Conservation (phyloP, 2,113 vertebrate genomes). For the Elephantulus edwardii region DNA sequence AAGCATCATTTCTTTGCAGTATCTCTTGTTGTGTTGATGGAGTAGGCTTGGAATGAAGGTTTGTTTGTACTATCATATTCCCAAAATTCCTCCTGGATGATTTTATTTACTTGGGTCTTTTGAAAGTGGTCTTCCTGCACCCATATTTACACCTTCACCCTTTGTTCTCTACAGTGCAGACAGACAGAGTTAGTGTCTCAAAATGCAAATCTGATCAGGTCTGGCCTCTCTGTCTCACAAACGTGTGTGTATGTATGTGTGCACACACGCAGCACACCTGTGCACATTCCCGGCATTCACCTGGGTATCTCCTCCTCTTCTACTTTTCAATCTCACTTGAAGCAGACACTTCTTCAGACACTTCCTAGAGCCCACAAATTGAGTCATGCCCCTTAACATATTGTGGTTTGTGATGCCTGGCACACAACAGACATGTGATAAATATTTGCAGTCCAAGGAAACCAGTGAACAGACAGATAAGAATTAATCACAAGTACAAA, state of each 20-base stretch:
- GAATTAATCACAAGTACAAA: background rate
- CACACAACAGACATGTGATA: background rate
- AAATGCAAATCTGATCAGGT: background rate
- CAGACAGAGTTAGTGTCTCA: background rate
- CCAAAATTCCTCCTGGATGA: too few relatives aligned
- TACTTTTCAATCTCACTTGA: background rate
- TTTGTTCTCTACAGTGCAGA: background rate
- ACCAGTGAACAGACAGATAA: background rate
- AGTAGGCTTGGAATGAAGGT: too few relatives aligned
- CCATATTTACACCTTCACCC: background rate
- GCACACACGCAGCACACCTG: too few relatives aligned
- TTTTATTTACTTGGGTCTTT: background rate
- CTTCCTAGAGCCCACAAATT: background rate
- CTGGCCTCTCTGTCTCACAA: background rate
- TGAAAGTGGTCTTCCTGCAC: background rate
- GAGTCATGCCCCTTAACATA: background rate
- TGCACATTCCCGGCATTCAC: too few relatives aligned
- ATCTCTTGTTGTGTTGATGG: too few relatives aligned
- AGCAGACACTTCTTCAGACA: background rate
- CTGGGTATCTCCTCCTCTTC: too few relatives aligned
- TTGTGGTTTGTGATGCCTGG: background rate
- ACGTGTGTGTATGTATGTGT: too few relatives aligned
- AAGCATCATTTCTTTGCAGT: too few relatives aligned
- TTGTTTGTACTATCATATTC: too few relatives aligned
- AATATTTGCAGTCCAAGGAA: background rate